These are phyloP conservation scores for Rhodophaea formosa DNA, from an alignment of 2,888 invertebrate genomes.

Conservation along the genomic window DNA sequence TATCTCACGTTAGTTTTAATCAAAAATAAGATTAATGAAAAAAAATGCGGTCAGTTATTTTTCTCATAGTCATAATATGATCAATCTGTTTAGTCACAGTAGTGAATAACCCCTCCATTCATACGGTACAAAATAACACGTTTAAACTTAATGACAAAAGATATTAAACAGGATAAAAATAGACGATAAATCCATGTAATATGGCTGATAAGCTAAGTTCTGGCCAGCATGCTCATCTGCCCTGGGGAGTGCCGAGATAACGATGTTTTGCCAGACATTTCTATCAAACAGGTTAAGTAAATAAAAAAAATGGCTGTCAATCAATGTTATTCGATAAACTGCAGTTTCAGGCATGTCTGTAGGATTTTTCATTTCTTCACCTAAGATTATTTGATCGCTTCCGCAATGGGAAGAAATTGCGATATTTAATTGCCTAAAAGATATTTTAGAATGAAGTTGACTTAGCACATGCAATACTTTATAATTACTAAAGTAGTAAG, in stretches of 20 bases:
- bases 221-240: constrained; percentile 28
- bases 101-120: background rate
- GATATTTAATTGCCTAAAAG: no score
- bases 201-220: constrained; percentile 33
- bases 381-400: no score
- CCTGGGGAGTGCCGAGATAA: constrained; percentile 31
- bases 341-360: background rate
- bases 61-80: no score
- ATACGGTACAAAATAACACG: background rate
- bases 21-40: no score
- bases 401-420: no score
- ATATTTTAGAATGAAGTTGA: no score
- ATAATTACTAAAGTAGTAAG: no score
- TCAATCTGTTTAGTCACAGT: no score
- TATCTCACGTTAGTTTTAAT: no score
- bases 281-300: constrained; percentile 31
- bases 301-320: constrained; percentile 22
- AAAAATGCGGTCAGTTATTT: no score
- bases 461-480: no score
- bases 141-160: constrained; percentile 14
- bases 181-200: constrained; percentile 26
- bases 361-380: no score
- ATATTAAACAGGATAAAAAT: constrained; percentile 20
- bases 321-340: background rate
- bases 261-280: constrained; percentile 28